A percentile compares a stretch with the other conserved stretches of the same genome.
These are phyloP conservation scores for Lacerta agilis DNA, from an alignment of 2,797 vertebrate species.

Conservation along the genomic window DNA sequence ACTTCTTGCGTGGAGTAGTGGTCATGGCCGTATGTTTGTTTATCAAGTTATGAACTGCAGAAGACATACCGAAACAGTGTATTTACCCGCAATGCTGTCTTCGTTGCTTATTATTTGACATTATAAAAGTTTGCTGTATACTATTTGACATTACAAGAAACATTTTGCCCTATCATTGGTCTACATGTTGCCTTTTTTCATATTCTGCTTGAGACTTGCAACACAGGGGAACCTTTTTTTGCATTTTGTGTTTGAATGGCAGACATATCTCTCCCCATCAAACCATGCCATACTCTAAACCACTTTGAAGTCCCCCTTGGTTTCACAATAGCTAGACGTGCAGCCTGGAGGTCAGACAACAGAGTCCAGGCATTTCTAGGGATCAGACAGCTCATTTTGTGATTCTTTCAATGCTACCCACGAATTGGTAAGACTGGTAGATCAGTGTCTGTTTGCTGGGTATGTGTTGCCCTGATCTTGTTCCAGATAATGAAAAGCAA, in stretches of 20 bases:
- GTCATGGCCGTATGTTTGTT: too few relatives aligned
- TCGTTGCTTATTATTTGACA: too few relatives aligned
- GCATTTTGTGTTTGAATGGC: background rate
- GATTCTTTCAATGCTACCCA: background rate
- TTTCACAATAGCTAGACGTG: background rate
- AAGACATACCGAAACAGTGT: too few relatives aligned
- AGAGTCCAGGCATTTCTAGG: background rate
- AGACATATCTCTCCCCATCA: background rate
- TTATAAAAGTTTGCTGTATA: too few relatives aligned
- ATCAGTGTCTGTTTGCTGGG: background rate
- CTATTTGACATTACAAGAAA: too few relatives aligned
- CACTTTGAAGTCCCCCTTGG: background rate
- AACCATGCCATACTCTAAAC: background rate
- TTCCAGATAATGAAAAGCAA: constrained; percentile 11
- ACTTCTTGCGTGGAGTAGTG: too few relatives aligned
- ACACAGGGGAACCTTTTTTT: too few relatives aligned
- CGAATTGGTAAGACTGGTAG: background rate
- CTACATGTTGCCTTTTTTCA: too few relatives aligned
- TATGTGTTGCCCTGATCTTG: background rate
- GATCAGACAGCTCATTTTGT: background rate
- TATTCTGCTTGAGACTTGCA: too few relatives aligned
- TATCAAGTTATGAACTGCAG: too few relatives aligned
- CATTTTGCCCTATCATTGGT: too few relatives aligned
- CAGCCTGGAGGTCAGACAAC: background rate
- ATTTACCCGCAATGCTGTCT: too few relatives aligned